A percentile compares a stretch with the other conserved stretches of the same genome.
Conservation (phyloP, 2,888 invertebrate species). For the Teleogryllus oceanicus region DNA sequence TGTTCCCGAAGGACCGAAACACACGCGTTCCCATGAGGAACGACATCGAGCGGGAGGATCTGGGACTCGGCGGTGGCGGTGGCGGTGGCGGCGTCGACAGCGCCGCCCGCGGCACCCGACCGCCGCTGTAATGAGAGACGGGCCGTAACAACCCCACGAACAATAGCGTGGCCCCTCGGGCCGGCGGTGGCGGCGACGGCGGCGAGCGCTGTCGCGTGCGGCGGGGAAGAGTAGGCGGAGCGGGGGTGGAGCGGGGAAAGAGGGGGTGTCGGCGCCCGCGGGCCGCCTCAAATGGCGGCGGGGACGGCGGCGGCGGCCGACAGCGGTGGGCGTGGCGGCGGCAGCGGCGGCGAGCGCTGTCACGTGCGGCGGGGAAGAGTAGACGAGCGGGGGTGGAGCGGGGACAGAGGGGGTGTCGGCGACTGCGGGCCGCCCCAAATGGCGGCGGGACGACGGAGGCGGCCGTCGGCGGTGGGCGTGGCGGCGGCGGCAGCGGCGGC, state of each 20-base stretch:
- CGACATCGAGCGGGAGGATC: not conserved
- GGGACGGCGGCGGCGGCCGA: no score
- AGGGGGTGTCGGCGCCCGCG: not conserved
- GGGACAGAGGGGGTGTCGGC: not conserved
- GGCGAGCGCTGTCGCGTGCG: not conserved
- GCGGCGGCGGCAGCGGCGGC: no score
- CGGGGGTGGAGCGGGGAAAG: not conserved
- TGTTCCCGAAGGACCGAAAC: no score
- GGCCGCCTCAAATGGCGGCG: conserved; percentile 36
- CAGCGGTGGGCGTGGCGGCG: not conserved
- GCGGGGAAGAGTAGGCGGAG: not conserved
- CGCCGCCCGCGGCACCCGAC: not conserved
- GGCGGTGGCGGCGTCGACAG: not conserved
- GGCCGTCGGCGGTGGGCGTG: not conserved
- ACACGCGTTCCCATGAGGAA: no score
- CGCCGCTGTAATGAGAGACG: conserved; percentile 18
- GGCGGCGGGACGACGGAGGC: no score
- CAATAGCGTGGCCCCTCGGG: not conserved
- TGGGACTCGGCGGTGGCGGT: not conserved
- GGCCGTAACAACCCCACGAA: not conserved
- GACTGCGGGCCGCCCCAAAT: conserved; percentile 36
- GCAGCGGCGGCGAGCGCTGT: no score
- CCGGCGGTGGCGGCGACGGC: not conserved
- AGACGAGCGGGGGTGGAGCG: not conserved
- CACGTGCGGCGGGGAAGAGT: no score